A percentile compares a stretch with the other conserved stretches of the same genome.
phyloP scores from a whole-genome alignment of 2,888 invertebrate species.

The Epistrophe grossulariae region DNA sequence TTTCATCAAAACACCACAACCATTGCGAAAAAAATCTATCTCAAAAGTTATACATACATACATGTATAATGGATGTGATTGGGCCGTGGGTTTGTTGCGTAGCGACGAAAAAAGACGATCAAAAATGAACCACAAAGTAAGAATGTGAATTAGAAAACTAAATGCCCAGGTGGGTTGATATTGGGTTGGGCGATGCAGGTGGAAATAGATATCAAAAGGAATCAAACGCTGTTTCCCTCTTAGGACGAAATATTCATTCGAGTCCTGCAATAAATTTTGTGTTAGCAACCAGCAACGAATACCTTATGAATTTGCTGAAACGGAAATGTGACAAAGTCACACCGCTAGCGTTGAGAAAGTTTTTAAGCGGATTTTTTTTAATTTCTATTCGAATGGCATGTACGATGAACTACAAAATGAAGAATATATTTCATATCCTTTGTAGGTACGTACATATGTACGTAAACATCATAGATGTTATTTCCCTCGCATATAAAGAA shows the following conservation, averaged over 20 bases:
- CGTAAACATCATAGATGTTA: slow-evolving; percentile 27
- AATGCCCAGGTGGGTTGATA: slow-evolving; percentile 29
- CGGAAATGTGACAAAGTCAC: slow-evolving; percentile 66
- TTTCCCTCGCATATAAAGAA: not conserved
- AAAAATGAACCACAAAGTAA: slow-evolving; percentile 60
- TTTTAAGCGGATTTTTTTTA: slow-evolving; percentile 23
- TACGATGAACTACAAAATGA: slow-evolving; percentile 48
- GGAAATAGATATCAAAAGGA: not conserved
- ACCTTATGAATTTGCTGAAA: slow-evolving; percentile 52
- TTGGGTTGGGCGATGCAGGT: not conserved
- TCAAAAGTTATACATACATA: slow-evolving; percentile 24
- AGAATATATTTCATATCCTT: slow-evolving; percentile 55
- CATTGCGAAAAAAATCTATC: slow-evolving; percentile 43
- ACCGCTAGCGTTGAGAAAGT: slow-evolving; percentile 37
- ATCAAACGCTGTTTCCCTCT: slow-evolving; percentile 32
- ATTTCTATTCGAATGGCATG: not conserved
- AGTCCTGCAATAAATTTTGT: slow-evolving; percentile 13
- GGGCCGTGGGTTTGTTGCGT: not conserved
- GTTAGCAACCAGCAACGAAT: slow-evolving; percentile 10
- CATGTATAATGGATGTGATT: not conserved
- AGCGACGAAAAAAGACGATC: slow-evolving; percentile 26
- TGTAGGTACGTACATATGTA: not conserved
- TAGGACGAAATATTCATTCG: slow-evolving; percentile 27
- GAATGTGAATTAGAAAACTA: slow-evolving; percentile 66
- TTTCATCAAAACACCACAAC: not conserved